Evolutionary conservation across 2,113 vertebrate genomes (phyloP).

Genomic region (Natator depressus): DNA sequence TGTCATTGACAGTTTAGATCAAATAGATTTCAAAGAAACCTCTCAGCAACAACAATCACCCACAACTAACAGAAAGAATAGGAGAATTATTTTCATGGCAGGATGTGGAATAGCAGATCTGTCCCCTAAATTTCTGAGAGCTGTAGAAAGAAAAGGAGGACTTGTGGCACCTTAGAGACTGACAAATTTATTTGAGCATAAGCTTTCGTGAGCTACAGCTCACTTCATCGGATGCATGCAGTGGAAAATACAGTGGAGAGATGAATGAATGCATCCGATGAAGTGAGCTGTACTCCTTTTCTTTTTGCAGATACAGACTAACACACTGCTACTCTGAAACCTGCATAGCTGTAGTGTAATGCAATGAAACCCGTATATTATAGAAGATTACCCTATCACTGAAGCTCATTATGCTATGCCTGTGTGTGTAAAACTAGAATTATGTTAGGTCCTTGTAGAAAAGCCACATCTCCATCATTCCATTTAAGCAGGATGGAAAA

Average conservation of each 20-base stretch:
- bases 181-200: no score
- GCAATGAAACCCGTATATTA: not conserved
- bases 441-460: not conserved
- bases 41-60: not conserved
- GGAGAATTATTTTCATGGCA: not conserved
- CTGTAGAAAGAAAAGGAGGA: not conserved
- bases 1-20: not conserved
- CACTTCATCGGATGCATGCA: no score
- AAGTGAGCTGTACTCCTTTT: no score
- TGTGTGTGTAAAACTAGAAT: not conserved
- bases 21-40: not conserved
- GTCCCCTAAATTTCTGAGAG: rapidly evolving
- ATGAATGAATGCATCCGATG: no score
- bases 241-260: no score
- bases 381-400: not conserved
- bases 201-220: no score
- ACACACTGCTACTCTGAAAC: no score
- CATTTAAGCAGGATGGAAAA: not conserved
- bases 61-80: not conserved
- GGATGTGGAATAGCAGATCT: not conserved
- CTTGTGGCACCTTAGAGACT: no score
- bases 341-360: not conserved
- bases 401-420: not conserved
- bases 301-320: no score
- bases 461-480: not conserved